phyloP scores from a whole-genome alignment of 2,888 invertebrate species.

The Nymphalis c-album region DNA sequence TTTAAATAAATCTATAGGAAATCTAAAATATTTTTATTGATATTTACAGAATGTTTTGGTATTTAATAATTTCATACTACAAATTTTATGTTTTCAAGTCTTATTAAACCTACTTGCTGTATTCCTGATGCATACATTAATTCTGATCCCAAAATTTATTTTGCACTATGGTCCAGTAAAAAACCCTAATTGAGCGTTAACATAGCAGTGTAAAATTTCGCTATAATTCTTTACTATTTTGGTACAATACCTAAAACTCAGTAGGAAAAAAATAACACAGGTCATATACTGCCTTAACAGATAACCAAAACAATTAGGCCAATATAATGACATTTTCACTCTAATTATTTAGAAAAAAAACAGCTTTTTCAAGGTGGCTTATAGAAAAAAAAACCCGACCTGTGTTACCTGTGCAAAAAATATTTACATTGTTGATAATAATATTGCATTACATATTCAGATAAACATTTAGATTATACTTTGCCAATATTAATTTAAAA shows the following conservation, averaged over 20 bases:
- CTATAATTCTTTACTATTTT: not conserved
- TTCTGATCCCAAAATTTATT: conserved; percentile 34
- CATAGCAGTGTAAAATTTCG: conserved; percentile 30
- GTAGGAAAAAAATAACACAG: not conserved
- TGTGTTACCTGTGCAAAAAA: not conserved
- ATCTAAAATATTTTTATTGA: conserved; percentile 35
- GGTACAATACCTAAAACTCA: not conserved
- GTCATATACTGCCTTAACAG: not conserved
- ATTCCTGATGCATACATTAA: conserved; percentile 24
- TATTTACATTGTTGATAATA: conserved; percentile 1
- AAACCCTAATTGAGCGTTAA: conserved; percentile 32
- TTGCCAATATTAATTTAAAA: conserved; percentile 46
- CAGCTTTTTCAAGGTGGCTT: no score
- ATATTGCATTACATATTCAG: not conserved
- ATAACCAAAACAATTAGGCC: conserved; percentile 10
- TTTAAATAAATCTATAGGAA: conserved; percentile 32
- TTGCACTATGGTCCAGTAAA: conserved; percentile 32
- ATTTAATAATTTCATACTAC: conserved; percentile 31
- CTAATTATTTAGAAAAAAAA: not conserved
- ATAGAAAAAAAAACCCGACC: no score
- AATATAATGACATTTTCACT: not conserved
- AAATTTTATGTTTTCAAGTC: conserved; percentile 24
- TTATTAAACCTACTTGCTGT: conserved; percentile 22
- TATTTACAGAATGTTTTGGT: conserved; percentile 33
- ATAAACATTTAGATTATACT: conserved; percentile 31